These are phyloP conservation scores for Parazoanthus darwini DNA, from an alignment of 92 coral and sea anemone genomes.

Conservation along the genomic window DNA sequence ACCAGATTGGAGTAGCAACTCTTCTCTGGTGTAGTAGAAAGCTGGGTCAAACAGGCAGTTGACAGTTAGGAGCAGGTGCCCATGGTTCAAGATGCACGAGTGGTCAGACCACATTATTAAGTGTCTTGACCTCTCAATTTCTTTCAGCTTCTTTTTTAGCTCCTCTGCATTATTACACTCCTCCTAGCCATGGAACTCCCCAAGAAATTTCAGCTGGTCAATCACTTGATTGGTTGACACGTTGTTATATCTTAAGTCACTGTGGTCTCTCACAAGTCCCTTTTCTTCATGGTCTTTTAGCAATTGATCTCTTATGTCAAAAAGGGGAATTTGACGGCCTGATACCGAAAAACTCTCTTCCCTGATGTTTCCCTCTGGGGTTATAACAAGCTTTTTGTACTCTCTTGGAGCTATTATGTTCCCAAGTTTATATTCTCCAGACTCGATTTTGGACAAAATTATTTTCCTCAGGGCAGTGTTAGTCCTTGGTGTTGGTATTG, in stretches of 20 bases:
- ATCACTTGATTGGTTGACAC: conserved; percentile 31
- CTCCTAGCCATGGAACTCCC: conserved; percentile 18
- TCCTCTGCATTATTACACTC: not conserved
- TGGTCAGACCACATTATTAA: too few relatives aligned
- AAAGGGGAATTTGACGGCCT: conserved; percentile 15
- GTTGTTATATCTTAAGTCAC: not conserved
- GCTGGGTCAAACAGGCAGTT: too few relatives aligned
- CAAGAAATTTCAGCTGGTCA: conserved; percentile 15
- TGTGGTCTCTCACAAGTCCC: conserved; percentile 43
- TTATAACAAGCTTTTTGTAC: not conserved
- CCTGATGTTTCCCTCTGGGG: not conserved
- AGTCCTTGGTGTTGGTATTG: conserved; percentile 25
- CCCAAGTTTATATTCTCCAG: conserved; percentile 2
- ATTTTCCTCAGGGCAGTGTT: conserved; percentile 1
- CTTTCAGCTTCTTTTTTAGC: not conserved
- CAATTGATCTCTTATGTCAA: conserved; percentile 2
- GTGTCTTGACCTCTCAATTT: conserved; percentile 36
- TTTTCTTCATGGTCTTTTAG: conserved; percentile 19
- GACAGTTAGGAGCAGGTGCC: too few relatives aligned
- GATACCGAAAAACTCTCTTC: not conserved
- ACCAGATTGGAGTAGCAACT: too few relatives aligned
- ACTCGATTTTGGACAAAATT: not conserved
- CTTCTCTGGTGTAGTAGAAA: too few relatives aligned
- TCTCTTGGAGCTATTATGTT: not conserved
- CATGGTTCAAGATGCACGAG: too few relatives aligned